Evolutionary conservation across 2,888 invertebrate genomes (phyloP).

Genomic region (Pyrocoelia pectoralis): DNA sequence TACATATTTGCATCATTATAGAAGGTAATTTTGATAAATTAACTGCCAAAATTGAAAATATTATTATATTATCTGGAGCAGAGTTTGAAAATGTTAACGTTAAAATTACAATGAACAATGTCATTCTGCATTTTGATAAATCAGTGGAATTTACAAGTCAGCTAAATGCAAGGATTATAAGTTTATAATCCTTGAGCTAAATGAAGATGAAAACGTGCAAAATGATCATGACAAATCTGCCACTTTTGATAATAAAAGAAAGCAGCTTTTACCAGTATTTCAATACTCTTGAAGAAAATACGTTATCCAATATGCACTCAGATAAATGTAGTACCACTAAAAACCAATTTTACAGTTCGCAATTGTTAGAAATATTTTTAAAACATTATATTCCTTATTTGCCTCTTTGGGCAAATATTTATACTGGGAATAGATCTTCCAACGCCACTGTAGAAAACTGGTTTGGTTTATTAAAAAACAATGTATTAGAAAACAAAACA

Average conservation of each 20-base stretch:
- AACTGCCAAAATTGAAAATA: not conserved
- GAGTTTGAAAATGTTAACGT: not conserved
- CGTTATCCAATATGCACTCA: not conserved
- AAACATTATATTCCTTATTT: not conserved
- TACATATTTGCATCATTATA: not conserved
- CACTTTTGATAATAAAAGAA: no score
- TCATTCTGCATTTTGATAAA: not conserved
- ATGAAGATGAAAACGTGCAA: no score
- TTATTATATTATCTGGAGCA: not conserved
- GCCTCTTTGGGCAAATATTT: not conserved
- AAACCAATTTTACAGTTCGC: not conserved
- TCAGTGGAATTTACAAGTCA: not conserved
- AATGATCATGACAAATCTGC: no score
- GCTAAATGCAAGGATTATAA: no score
- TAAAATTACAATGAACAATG: not conserved
- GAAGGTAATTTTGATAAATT: not conserved
- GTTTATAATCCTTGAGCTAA: no score
- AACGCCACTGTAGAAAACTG: conserved; percentile 2
- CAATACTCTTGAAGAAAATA: not conserved
- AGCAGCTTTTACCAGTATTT: no score
- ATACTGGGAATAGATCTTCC: not conserved
- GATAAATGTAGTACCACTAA: not conserved
- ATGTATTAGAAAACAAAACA: not conserved
- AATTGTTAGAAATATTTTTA: not conserved
- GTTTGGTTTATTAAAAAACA: not conserved